Base-by-base conservation (phyloP, 2,797 vertebrate species). In the Tachyglossus aculeatus region DNA sequence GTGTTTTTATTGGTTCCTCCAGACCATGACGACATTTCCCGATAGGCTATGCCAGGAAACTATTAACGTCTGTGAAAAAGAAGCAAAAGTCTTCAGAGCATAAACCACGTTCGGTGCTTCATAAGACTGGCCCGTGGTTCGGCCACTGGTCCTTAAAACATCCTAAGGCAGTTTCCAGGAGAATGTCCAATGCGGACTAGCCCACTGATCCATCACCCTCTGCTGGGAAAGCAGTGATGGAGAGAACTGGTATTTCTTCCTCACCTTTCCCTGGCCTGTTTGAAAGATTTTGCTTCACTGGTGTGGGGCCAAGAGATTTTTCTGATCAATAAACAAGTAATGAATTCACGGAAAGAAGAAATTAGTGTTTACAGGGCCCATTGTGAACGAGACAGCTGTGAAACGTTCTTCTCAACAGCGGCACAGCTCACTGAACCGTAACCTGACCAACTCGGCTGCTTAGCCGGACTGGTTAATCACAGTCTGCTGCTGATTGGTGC, bases 1-100 rank as follows among this genome's bases (percentile, higher is more conserved):
- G 84, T 90, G 81, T 89, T 92, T 92, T 91, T 92, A 91, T 85
- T 91, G 89, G 89, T 92, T 92, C 89, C 85, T 87, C 80, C 65
- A 91, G 86, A 90, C 88, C 76, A 86, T 91, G 90, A 92, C 14
- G 73, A 86, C 88, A 91, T 91, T 92, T 92, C 90, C 89, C 90
- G 87, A 87, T 82, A 86, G 70, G 74, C 37, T 60, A 62, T 86
- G 89, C 87, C 89, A 91, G 90, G 89, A 90, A 92, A 89, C 86
- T 90, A 82, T 90, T 89, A 91, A 91, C 67, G 81, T 83, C 77
- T 86, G 66, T 78, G 78, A 90, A 88, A 79, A 85, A 88, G 75
- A 78, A 86, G 71, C 86, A 70, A 74, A 88, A 86, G 71, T 84
- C 89, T 66, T 79, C 83, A 74, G 74, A 67, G 59, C 16, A 83